Conservation (phyloP, 1,140 invertebrate species). For the Ephestia elutella region DNA sequence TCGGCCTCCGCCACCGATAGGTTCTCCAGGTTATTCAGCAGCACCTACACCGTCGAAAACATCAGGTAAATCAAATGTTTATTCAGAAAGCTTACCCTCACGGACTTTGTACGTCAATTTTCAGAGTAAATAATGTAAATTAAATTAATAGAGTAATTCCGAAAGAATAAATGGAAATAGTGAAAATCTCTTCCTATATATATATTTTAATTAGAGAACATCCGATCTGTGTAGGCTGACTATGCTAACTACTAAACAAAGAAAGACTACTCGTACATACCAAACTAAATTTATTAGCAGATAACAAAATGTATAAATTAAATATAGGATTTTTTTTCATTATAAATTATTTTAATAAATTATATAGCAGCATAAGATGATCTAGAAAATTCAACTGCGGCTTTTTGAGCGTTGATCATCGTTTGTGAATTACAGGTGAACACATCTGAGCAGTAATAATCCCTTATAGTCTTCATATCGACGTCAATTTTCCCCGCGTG, state of each 20-base stretch:
- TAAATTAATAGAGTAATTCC: no score
- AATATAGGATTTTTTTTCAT: not conserved
- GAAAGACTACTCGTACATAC: no score
- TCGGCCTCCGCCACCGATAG: slow-evolving; percentile 50
- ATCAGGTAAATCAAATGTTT: not conserved
- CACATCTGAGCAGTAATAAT: slow-evolving; percentile 59
- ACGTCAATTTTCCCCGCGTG: slow-evolving; percentile 27
- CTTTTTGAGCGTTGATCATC: slow-evolving; percentile 50
- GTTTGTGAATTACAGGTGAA: slow-evolving; percentile 56
- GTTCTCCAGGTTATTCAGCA: slow-evolving; percentile 55
- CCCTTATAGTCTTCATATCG: slow-evolving; percentile 41
- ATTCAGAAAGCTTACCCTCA: no score
- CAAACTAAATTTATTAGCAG: not conserved
- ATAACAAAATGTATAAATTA: not conserved
- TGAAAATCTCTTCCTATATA: no score
- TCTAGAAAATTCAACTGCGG: slow-evolving; percentile 29
- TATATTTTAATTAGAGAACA: no score
- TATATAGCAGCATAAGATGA: slow-evolving; percentile 31
- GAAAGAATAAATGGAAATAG: no score
- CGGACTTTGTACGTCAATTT: no score
- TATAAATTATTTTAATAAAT: not conserved
- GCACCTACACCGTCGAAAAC: slow-evolving; percentile 28
- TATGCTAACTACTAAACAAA: no score
- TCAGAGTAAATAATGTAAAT: no score
- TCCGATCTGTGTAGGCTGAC: no score